A percentile compares a stretch with the other conserved stretches of the same genome.
phyloP scores from a whole-genome alignment of 2,113 vertebrate genomes.

The Oreochromis aureus region DNA sequence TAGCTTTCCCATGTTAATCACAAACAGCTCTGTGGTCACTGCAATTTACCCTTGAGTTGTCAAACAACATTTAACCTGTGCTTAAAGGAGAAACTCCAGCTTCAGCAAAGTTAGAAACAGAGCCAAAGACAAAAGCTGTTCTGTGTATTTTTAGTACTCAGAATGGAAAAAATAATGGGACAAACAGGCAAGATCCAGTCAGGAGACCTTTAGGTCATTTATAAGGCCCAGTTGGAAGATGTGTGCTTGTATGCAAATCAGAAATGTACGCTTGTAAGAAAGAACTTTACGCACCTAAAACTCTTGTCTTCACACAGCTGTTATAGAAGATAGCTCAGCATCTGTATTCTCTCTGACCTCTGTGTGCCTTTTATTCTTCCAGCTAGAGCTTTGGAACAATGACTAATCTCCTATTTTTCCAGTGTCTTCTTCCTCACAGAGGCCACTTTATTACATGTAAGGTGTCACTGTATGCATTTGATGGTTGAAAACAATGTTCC shows the following conservation, averaged over 20 bases:
- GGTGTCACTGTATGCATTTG: background rate
- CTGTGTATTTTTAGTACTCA: background rate
- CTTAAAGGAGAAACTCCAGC: background rate
- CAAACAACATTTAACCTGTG: background rate
- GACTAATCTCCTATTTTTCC: background rate
- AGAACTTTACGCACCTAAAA: background rate
- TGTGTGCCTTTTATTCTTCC: background rate
- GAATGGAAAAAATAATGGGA: background rate
- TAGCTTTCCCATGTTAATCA: background rate
- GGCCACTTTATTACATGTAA: background rate
- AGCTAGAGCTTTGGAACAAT: background rate
- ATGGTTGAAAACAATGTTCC: background rate
- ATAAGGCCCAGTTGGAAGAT: background rate
- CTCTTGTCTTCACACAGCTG: background rate
- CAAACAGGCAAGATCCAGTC: background rate
- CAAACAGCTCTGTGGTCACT: background rate
- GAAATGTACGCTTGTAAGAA: background rate
- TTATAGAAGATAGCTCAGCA: background rate
- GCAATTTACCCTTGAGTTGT: background rate
- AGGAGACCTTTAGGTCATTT: background rate
- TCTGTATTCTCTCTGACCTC: constrained; percentile 13
- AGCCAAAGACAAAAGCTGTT: background rate
- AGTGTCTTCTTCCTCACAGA: background rate
- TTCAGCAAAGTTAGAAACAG: background rate
- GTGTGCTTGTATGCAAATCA: background rate